Evolutionary conservation across 2,113 vertebrate genomes (phyloP).

Genomic region (Elephantulus edwardii): DNA sequence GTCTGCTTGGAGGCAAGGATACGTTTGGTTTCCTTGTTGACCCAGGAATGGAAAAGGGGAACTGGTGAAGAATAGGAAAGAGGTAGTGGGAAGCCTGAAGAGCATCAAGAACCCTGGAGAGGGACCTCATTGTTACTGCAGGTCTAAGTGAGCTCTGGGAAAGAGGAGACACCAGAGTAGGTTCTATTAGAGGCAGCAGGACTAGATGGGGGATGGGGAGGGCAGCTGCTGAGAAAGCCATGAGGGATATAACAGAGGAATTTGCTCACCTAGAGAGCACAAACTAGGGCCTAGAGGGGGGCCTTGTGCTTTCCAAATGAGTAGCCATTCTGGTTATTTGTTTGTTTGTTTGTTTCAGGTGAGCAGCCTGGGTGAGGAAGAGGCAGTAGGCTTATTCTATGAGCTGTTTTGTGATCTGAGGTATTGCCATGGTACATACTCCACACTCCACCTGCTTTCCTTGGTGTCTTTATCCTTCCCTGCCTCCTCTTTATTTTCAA

Average conservation of each 20-base stretch:
- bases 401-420: background rate
- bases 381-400: fast-evolving
- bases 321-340: too few species aligned
- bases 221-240: background rate
- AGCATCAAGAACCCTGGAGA: background rate
- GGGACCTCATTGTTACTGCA: background rate
- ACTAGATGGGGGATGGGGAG: background rate
- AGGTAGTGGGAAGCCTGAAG: background rate
- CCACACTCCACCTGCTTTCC: background rate
- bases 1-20: background rate
- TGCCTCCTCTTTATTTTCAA: background rate
- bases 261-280: background rate
- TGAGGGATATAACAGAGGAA: background rate
- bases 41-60: background rate
- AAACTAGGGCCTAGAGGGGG: background rate
- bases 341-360: background rate
- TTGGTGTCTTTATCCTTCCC: background rate
- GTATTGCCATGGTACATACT: background rate
- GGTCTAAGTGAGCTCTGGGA: background rate
- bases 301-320: background rate
- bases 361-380: background rate
- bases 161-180: background rate
- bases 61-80: background rate
- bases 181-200: background rate
- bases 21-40: background rate